These are phyloP conservation scores for Catharus ustulatus DNA, from an alignment of 2,797 vertebrate species.

Conservation along the genomic window DNA sequence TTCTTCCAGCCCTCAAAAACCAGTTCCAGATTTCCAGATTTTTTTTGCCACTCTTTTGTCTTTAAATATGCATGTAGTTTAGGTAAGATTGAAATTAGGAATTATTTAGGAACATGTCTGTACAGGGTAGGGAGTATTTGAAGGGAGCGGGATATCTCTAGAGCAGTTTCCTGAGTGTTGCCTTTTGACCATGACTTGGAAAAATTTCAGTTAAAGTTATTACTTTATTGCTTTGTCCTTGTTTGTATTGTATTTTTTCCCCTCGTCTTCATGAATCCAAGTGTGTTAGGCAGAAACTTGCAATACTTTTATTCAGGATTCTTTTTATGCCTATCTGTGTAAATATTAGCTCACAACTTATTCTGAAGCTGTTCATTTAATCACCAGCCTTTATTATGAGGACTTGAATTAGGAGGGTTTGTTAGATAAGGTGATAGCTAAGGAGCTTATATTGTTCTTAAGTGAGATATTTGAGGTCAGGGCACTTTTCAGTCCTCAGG, in stretches of 20 bases:
- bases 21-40: background rate
- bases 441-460: background rate
- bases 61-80: background rate
- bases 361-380: background rate
- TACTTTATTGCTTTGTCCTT: background rate
- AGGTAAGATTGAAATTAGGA: background rate
- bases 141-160: background rate
- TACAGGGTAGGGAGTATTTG: background rate
- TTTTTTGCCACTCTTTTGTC: background rate
- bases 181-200: background rate
- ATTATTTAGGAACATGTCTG: background rate
- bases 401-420: background rate
- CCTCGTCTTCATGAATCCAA: background rate
- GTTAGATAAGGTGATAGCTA: background rate
- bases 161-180: background rate
- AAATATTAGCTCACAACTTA: background rate
- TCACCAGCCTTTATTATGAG: background rate
- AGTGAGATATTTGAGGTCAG: background rate
- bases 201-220: background rate
- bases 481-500: accelerated
- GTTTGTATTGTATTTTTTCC: background rate
- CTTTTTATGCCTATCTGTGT: background rate
- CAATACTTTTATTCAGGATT: background rate
- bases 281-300: background rate
- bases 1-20: constrained; percentile 42